These are phyloP conservation scores for Drosophila putrida DNA, from an alignment of 2,888 invertebrate species.

Conservation along the genomic window DNA sequence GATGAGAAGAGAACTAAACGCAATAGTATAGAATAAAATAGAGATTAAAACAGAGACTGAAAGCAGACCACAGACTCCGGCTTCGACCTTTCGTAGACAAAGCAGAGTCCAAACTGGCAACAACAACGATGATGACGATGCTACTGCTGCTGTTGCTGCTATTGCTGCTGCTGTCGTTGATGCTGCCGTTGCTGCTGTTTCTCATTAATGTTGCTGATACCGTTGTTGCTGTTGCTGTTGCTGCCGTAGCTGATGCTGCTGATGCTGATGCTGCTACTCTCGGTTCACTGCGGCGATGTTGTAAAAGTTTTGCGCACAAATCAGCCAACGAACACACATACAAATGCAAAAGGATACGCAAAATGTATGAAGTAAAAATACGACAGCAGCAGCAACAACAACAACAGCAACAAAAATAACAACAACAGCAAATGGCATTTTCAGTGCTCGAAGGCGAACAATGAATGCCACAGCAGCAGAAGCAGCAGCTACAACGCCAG, in stretches of 20 bases:
- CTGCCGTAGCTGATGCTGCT: conserved; percentile 36
- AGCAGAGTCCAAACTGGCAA: conserved; percentile 76
- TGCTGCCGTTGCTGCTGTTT: conserved; percentile 56
- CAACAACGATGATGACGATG: conserved; percentile 67
- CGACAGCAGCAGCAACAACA: conserved; percentile 55
- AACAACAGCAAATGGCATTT: conserved; percentile 68
- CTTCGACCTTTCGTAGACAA: conserved; percentile 80
- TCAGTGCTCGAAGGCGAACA: conserved; percentile 77
- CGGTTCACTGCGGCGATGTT: conserved; percentile 73
- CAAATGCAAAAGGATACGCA: conserved; percentile 61
- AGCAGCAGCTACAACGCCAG: conserved; percentile 41
- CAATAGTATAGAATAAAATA: conserved; percentile 11
- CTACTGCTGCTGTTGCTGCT: conserved; percentile 33
- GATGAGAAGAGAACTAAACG: conserved; percentile 6
- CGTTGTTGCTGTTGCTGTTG: conserved; percentile 53
- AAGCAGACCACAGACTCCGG: conserved; percentile 71
- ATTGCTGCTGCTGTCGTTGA: conserved; percentile 21
- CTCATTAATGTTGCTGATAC: conserved; percentile 67
- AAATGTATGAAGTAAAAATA: conserved; percentile 72
- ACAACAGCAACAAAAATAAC: conserved; percentile 26
- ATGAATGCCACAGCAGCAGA: conserved; percentile 72
- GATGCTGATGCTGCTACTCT: conserved; percentile 62
- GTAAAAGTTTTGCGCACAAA: conserved; percentile 83
- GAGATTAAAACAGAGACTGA: conserved; percentile 33
- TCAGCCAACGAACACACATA: conserved; percentile 59